These are phyloP conservation scores for Papilio elwesi DNA, from an alignment of 2,888 invertebrate genomes.

Conservation along the genomic window DNA sequence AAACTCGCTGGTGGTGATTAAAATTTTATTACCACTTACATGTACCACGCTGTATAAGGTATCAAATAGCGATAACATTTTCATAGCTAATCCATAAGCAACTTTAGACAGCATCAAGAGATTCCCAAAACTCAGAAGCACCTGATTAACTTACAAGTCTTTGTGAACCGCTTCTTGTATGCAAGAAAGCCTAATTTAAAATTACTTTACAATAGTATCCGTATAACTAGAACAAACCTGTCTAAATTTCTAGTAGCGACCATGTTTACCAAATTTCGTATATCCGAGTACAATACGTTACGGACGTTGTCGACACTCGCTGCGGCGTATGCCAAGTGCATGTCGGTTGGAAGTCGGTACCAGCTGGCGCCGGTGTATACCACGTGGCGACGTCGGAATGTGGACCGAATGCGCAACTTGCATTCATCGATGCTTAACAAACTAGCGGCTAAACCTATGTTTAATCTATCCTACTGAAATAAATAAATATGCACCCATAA, in stretches of 20 bases:
- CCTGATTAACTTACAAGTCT: too few relatives aligned
- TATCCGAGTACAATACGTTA: constrained; percentile 12
- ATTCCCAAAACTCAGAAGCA: too few relatives aligned
- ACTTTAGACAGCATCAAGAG: background rate
- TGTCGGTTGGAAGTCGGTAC: constrained; percentile 21
- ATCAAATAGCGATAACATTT: background rate
- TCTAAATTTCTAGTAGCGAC: constrained; percentile 23
- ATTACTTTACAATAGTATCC: background rate
- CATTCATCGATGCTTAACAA: background rate
- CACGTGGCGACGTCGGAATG: constrained; percentile 47
- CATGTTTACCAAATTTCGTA: constrained; percentile 17
- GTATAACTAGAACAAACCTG: background rate
- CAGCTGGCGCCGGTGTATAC: constrained; percentile 41
- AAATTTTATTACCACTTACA: background rate
- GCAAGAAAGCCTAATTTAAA: too few relatives aligned
- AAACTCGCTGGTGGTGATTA: constrained; percentile 24
- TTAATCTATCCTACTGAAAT: too few relatives aligned
- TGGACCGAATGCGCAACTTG: background rate
- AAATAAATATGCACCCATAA: too few relatives aligned
- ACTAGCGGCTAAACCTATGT: background rate
- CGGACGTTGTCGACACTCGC: constrained; percentile 6
- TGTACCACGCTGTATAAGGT: background rate
- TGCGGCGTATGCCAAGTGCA: constrained; percentile 25
- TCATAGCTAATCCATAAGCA: background rate
- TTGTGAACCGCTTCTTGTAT: too few relatives aligned